Conservation (phyloP, 2,113 vertebrate genomes). For the Cepphus grylle region DNA sequence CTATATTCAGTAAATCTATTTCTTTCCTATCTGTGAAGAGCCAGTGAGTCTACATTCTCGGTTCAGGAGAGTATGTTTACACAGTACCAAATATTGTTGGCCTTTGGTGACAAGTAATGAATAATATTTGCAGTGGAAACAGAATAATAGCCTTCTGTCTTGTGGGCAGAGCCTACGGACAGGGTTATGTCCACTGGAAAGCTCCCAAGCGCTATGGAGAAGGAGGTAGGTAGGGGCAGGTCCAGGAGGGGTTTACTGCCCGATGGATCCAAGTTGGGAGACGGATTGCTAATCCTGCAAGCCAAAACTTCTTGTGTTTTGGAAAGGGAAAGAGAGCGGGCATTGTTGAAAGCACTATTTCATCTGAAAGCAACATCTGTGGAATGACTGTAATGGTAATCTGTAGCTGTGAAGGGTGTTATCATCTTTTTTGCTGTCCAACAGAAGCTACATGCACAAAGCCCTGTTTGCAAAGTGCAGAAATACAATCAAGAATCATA, state of each 20-base stretch:
- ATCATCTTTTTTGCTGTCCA: not conserved
- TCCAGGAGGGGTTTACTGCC: not conserved
- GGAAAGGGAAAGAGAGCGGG: not conserved
- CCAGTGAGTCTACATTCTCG: not conserved
- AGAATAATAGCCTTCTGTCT: not conserved
- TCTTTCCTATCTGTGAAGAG: not conserved
- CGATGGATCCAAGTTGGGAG: not conserved
- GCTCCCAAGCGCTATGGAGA: not conserved
- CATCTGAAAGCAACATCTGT: not conserved
- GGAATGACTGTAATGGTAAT: accelerated
- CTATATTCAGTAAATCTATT: not conserved
- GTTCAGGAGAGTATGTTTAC: not conserved
- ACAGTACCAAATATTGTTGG: not conserved
- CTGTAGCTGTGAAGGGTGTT: not conserved
- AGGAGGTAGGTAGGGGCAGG: not conserved
- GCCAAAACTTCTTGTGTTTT: not conserved
- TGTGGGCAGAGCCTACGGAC: not conserved
- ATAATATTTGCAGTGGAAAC: not conserved
- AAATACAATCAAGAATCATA: not conserved
- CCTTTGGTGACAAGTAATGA: not conserved
- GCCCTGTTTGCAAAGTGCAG: not conserved
- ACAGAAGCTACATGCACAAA: not conserved
- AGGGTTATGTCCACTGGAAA: not conserved
- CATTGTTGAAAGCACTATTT: not conserved
- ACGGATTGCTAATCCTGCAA: not conserved